phyloP scores from a whole-genome alignment of 2,888 invertebrate species.

The Quadriops clusia region DNA sequence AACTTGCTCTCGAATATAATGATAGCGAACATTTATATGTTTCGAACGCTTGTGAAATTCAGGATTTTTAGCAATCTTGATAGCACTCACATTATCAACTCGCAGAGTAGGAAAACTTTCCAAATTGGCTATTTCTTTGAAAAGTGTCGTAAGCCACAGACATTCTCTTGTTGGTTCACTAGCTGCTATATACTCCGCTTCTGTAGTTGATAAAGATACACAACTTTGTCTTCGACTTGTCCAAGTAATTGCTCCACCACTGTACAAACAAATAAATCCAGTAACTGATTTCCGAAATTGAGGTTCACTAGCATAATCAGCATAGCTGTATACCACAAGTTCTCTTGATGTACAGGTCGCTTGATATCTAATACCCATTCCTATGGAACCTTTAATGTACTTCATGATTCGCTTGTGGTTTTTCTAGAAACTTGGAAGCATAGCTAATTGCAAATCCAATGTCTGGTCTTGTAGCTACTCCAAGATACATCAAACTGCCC shows the following conservation, averaged over 20 bases:
- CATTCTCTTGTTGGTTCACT: conserved; percentile 21
- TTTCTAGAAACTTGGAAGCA: conserved; percentile 15
- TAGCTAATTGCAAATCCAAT: conserved; percentile 16
- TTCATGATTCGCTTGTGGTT: conserved; percentile 17
- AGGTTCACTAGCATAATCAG: conserved; percentile 17
- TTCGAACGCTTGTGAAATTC: too few relatives aligned
- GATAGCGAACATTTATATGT: too few relatives aligned
- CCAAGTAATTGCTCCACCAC: conserved; percentile 22
- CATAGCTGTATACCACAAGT: conserved; percentile 17
- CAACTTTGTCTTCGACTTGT: conserved; percentile 21
- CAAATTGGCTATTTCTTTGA: too few relatives aligned
- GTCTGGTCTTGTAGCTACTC: conserved; percentile 16
- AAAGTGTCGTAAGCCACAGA: too few relatives aligned
- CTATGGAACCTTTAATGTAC: conserved; percentile 19
- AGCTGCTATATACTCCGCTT: conserved; percentile 24
- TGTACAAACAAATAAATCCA: conserved; percentile 15
- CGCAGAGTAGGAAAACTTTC: too few relatives aligned
- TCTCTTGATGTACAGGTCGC: too few relatives aligned
- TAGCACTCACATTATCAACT: too few relatives aligned
- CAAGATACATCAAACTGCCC: conserved; percentile 15
- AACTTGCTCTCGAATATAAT: too few relatives aligned
- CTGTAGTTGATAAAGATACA: conserved; percentile 24
- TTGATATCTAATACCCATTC: conserved; percentile 11
- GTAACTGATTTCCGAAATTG: conserved; percentile 12
- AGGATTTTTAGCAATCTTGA: too few relatives aligned